Conservation (phyloP, 1,140 invertebrate species). For the Anoplolepis gracilipes region DNA sequence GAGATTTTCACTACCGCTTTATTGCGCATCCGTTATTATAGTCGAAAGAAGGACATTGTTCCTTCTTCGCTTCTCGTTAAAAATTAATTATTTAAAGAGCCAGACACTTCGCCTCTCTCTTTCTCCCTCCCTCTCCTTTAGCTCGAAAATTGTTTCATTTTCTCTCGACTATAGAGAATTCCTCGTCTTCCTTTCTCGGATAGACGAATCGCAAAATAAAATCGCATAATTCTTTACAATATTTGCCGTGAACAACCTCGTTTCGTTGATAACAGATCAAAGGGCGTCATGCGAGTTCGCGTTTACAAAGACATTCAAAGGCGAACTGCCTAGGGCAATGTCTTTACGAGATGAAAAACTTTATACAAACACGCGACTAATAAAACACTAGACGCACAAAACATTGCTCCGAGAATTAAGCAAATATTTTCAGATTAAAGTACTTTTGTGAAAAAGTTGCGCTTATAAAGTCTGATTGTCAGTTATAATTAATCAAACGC, state of each 20-base stretch:
- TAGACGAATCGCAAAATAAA: conserved; percentile 41
- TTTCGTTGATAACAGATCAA: not conserved
- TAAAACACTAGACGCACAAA: not conserved
- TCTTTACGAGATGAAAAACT: not conserved
- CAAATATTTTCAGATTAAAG: not conserved
- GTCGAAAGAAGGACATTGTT: conserved; percentile 22
- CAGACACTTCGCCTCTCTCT: not conserved
- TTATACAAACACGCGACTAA: not conserved
- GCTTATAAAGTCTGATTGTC: not conserved
- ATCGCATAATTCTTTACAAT: conserved; percentile 20
- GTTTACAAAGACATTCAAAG: conserved; percentile 16
- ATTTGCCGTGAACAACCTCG: not conserved
- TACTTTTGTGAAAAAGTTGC: not conserved
- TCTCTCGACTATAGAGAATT: conserved; percentile 16
- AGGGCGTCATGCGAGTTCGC: not conserved
- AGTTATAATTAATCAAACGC: not conserved
- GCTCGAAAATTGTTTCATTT: conserved; percentile 28
- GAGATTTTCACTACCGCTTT: conserved; percentile 85
- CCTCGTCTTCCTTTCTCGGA: conserved; percentile 11
- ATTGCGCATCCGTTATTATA: conserved; percentile 79
- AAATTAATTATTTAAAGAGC: conserved; percentile 43
- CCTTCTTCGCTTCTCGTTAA: conserved; percentile 8
- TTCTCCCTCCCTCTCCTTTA: conserved; percentile 11
- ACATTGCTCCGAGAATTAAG: not conserved
- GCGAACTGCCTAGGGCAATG: not conserved